Percentiles rank a stretch among this genome's conserved stretches.
phyloP scores from a whole-genome alignment of 2,888 invertebrate genomes.

The Ennomos quercinarius region DNA sequence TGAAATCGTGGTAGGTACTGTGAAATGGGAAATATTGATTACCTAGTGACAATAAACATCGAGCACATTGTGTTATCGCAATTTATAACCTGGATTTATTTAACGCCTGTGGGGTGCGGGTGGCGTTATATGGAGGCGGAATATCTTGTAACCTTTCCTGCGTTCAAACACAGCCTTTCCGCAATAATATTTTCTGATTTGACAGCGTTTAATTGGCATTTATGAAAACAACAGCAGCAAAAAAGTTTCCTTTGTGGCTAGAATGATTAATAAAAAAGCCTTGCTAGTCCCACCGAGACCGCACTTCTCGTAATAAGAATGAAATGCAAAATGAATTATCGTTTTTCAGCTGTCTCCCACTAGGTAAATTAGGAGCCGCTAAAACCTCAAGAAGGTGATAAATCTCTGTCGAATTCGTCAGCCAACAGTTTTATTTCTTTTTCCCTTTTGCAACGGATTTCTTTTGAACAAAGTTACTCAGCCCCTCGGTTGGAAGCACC shows the following conservation, averaged over 20 bases:
- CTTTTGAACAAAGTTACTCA: constrained; percentile 65
- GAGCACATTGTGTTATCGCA: constrained; percentile 46
- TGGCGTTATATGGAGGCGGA: constrained; percentile 1
- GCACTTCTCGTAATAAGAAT: constrained; percentile 40
- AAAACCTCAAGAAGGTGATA: constrained; percentile 69
- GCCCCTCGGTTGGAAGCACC: constrained; percentile 38
- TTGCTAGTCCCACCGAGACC: constrained; percentile 13
- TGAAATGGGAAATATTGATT: constrained; percentile 76
- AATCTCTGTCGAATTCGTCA: constrained; percentile 77
- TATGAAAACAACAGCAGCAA: constrained; percentile 6
- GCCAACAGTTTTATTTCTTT: constrained; percentile 72
- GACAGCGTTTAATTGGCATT: constrained; percentile 10
- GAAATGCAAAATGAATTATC: constrained; percentile 56
- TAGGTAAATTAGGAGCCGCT: constrained; percentile 70
- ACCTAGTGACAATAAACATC: constrained; percentile 61
- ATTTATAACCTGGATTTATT: constrained; percentile 48
- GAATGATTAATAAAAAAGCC: constrained; percentile 4
- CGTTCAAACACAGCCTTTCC: background rate
- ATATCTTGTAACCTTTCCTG: background rate
- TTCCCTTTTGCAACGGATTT: constrained; percentile 57
- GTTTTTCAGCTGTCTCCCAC: constrained; percentile 48
- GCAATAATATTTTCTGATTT: background rate
- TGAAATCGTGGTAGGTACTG: constrained; percentile 79
- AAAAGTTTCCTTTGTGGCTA: background rate
- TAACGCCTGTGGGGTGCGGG: constrained; percentile 28